Evolutionary conservation across 2,113 vertebrate genomes (phyloP).

Genomic region (Zosterops borbonicus): DNA sequence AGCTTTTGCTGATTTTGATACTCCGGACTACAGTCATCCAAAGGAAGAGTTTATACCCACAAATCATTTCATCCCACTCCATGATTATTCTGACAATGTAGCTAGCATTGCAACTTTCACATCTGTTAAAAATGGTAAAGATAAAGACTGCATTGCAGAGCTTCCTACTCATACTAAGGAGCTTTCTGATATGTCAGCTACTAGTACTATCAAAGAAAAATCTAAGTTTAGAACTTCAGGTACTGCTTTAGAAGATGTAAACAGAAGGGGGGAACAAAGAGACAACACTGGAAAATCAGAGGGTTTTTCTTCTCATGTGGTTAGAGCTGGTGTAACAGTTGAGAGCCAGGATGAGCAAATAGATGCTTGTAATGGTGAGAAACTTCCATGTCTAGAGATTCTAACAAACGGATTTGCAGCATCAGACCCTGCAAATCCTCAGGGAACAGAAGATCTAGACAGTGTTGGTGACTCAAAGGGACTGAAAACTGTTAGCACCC

Average conservation of each 20-base stretch:
- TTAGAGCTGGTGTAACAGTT: constrained; percentile 65
- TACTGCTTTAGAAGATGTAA: constrained; percentile 69
- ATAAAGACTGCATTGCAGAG: constrained; percentile 69
- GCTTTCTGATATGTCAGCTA: constrained; percentile 72
- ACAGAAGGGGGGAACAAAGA: constrained; percentile 61
- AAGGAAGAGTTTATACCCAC: constrained; percentile 75
- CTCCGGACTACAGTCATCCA: constrained; percentile 68
- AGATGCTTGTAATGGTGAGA: constrained; percentile 80
- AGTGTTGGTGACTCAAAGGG: constrained; percentile 61
- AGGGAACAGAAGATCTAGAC: constrained; percentile 77
- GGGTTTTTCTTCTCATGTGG: constrained; percentile 14
- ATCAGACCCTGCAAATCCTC: constrained; percentile 77
- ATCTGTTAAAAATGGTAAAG: constrained; percentile 73
- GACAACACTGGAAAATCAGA: constrained; percentile 58
- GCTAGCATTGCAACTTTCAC: constrained; percentile 77
- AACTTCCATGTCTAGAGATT: constrained; percentile 73
- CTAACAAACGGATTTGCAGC: constrained; percentile 90
- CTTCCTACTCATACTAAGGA: constrained; percentile 69
- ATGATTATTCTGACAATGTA: constrained; percentile 74
- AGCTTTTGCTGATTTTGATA: constrained; percentile 78
- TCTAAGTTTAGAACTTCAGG: constrained; percentile 66
- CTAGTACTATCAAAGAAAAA: constrained; percentile 74
- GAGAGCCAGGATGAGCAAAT: constrained; percentile 59
- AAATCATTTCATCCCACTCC: constrained; percentile 77
- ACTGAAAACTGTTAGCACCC: constrained; percentile 50